A percentile compares a stretch with the other conserved stretches of the same genome.
Evolutionary conservation across 2,888 invertebrate genomes (phyloP).

Genomic region (Desoria tigrina): DNA sequence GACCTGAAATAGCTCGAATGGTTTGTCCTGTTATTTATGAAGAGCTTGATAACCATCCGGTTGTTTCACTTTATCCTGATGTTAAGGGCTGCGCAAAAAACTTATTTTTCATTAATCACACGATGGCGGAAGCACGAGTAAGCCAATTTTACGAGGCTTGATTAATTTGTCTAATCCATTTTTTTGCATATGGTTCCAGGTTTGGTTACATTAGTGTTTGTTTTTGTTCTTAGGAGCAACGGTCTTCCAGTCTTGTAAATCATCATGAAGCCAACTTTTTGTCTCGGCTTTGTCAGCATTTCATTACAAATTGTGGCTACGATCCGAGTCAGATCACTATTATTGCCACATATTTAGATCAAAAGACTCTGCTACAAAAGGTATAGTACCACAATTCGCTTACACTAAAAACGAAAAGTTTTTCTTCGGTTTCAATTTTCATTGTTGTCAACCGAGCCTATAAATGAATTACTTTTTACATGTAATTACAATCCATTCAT

Average conservation of each 20-base stretch:
- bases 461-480: too few relatives aligned
- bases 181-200: too few relatives aligned
- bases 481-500: too few relatives aligned
- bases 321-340: slow-evolving; percentile 68
- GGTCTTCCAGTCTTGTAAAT: slow-evolving; percentile 66
- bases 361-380: slow-evolving; percentile 64
- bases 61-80: slow-evolving; percentile 62
- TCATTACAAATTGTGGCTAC: slow-evolving; percentile 64
- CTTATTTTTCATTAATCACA: slow-evolving; percentile 70
- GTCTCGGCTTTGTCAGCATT: slow-evolving; percentile 64
- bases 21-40: slow-evolving; percentile 70
- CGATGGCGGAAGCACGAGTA: slow-evolving; percentile 63
- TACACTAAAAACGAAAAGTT: too few relatives aligned
- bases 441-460: too few relatives aligned
- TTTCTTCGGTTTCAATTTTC: too few relatives aligned
- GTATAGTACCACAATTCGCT: too few relatives aligned
- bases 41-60: slow-evolving; percentile 63
- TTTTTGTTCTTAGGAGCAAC: slow-evolving; percentile 55
- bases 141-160: too few relatives aligned
- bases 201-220: too few relatives aligned
- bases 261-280: slow-evolving; percentile 66
- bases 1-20: slow-evolving; percentile 64
- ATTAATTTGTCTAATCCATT: too few relatives aligned
- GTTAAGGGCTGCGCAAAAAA: slow-evolving; percentile 65
- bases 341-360: slow-evolving; percentile 70